Conservation (phyloP, 2,113 vertebrate genomes). For the Balaeniceps rex region DNA sequence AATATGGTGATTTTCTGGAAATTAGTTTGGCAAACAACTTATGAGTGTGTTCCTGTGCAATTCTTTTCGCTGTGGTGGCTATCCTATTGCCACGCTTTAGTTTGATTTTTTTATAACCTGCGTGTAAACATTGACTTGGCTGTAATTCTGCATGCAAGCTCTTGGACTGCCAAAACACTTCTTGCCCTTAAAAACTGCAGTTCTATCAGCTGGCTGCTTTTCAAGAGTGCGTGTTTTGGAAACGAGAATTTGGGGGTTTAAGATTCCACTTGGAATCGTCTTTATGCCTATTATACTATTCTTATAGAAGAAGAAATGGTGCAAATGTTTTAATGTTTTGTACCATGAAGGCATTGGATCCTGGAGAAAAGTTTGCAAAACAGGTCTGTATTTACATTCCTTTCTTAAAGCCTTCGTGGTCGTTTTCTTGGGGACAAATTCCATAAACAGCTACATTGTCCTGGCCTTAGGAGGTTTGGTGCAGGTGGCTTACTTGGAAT, state of each 20-base stretch:
- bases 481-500: not conserved
- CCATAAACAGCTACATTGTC: not conserved
- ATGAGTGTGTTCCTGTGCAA: not conserved
- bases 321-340: no score
- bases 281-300: not conserved
- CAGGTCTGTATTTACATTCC: not conserved
- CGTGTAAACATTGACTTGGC: not conserved
- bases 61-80: not conserved
- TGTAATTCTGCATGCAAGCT: not conserved
- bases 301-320: not conserved
- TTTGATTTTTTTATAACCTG: not conserved
- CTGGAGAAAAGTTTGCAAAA: not conserved
- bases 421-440: not conserved
- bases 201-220: not conserved
- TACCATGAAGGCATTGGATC: not conserved
- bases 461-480: not conserved
- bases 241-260: not conserved
- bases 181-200: not conserved
- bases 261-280: not conserved
- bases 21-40: not conserved
- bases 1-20: not conserved
- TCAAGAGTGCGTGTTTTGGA: not conserved
- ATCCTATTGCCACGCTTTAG: not conserved
- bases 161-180: not conserved
- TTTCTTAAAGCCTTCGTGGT: not conserved